Conservation (phyloP, 2,797 vertebrate species). For the Aphelocoma californica region DNA sequence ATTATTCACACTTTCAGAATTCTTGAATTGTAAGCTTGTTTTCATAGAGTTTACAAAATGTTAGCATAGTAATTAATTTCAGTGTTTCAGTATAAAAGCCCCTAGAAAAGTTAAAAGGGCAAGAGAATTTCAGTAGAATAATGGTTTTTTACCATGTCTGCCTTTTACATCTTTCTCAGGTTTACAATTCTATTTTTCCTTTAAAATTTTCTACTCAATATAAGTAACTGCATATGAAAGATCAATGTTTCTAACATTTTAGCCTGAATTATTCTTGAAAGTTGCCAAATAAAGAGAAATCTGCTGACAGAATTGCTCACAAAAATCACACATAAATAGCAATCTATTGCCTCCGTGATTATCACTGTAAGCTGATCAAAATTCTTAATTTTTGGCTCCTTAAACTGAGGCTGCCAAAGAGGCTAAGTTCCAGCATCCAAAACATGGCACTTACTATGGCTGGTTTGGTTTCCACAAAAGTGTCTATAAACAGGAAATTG, state of each 20-base stretch:
- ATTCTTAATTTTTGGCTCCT: background rate
- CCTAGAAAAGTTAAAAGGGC: background rate
- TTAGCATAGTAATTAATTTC: conserved; percentile 15
- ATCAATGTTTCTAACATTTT: background rate
- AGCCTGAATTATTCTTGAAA: background rate
- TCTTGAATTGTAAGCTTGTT: background rate
- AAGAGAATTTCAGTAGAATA: background rate
- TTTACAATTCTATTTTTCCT: background rate
- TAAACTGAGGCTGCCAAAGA: background rate
- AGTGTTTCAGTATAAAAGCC: background rate
- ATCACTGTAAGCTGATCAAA: background rate
- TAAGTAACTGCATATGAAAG: fast-evolving
- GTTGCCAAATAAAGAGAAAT: background rate
- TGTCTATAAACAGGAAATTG: background rate
- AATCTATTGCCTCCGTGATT: background rate
- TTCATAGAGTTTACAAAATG: background rate
- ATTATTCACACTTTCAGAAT: conserved; percentile 13
- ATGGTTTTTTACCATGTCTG: background rate
- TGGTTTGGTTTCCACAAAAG: background rate
- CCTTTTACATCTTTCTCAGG: background rate
- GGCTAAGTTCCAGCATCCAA: background rate
- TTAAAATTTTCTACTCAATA: background rate
- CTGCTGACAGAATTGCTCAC: background rate
- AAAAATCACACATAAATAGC: background rate
- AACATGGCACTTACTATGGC: background rate